Conservation (phyloP, 2,888 invertebrate species). For the Torymus texanus region DNA sequence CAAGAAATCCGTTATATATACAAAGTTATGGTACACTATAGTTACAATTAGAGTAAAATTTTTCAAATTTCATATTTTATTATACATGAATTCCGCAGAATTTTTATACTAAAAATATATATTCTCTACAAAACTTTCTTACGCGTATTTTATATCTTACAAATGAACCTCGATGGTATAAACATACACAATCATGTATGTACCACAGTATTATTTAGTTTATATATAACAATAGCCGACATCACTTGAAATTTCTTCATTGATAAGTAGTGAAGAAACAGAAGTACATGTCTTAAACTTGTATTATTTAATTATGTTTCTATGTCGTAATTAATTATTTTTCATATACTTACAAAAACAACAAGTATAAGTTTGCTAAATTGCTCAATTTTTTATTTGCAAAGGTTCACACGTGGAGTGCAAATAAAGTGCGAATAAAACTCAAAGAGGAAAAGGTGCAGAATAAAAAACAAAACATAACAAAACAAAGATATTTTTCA, state of each 20-base stretch:
- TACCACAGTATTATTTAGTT: constrained; percentile 25
- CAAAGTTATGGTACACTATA: constrained; percentile 26
- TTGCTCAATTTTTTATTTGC: no score
- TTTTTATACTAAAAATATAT: constrained; percentile 21
- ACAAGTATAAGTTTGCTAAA: no score
- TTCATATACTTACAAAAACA: no score
- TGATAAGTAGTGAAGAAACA: constrained; percentile 27
- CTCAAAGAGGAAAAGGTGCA: not conserved
- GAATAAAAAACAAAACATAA: constrained; percentile 4
- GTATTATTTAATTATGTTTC: constrained; percentile 14
- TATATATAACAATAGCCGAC: not conserved
- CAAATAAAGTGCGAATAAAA: constrained; percentile 19
- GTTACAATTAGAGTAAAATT: not conserved
- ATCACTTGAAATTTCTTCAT: constrained; percentile 41
- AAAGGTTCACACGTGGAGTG: not conserved
- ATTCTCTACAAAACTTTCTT: not conserved
- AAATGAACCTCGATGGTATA: constrained; percentile 27
- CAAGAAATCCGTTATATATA: constrained; percentile 21
- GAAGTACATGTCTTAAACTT: constrained; percentile 2
- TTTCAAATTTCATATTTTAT: constrained; percentile 5
- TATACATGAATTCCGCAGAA: not conserved
- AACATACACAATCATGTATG: constrained; percentile 24
- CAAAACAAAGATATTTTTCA: constrained; percentile 16
- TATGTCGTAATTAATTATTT: not conserved
- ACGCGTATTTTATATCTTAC: not conserved